A percentile compares a stretch with the other conserved stretches of the same genome.
Conservation (phyloP, 2,113 vertebrate species). For the Lampris incognitus region DNA sequence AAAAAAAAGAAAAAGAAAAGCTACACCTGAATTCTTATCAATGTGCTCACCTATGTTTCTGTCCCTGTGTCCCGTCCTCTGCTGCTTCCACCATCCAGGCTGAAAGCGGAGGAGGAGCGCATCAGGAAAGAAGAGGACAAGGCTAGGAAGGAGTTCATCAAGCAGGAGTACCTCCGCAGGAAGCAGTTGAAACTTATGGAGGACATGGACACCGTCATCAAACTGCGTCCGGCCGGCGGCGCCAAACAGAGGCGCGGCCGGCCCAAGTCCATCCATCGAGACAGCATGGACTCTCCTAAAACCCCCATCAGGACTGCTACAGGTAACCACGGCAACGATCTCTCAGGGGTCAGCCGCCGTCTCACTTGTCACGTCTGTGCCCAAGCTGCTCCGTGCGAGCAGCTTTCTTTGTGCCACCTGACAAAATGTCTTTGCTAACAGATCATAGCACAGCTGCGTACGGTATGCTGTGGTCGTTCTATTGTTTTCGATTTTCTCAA, state of each 20-base stretch:
- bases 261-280: constrained; percentile 95
- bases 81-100: constrained; percentile 72
- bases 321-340: constrained; percentile 83
- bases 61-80: background rate
- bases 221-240: constrained; percentile 81
- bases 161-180: constrained; percentile 95
- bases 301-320: constrained; percentile 90
- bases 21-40: background rate
- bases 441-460: no score
- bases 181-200: constrained; percentile 98
- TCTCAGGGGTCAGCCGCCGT: background rate
- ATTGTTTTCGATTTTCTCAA: no score
- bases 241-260: constrained; percentile 89
- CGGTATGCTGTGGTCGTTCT: no score
- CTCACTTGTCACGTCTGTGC: constrained; percentile 73
- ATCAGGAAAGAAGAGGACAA: constrained; percentile 94
- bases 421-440: constrained; percentile 19
- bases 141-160: constrained; percentile 93
- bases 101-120: constrained; percentile 96
- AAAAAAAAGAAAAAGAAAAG: background rate
- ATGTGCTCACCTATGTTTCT: background rate
- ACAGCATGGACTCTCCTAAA: constrained; percentile 90
- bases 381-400: constrained; percentile 56
- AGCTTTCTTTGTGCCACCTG: constrained; percentile 71
- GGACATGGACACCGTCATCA: constrained; percentile 95